Percentiles rank a stretch among this genome's conserved stretches.
Evolutionary conservation across 2,113 vertebrate genomes (phyloP).

Genomic region (Lycaon pictus): DNA sequence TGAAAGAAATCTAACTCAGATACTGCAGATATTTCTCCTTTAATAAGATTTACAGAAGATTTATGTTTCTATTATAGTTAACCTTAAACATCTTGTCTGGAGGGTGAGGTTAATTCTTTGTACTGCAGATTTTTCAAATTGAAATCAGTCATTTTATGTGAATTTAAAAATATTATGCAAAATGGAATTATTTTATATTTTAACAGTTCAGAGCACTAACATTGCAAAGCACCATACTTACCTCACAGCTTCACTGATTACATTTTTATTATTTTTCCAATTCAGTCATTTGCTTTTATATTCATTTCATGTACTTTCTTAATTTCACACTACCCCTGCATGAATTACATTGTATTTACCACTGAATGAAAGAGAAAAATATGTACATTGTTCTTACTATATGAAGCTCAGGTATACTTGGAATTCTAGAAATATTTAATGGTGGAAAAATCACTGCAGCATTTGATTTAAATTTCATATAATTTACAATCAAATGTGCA

Average conservation of each 20-base stretch:
- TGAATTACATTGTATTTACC: slow-evolving; percentile 14
- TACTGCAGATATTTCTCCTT: slow-evolving; percentile 85
- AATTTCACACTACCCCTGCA: slow-evolving; percentile 60
- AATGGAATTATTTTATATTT: slow-evolving; percentile 79
- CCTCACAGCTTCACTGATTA: slow-evolving; percentile 63
- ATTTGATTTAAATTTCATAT: slow-evolving; percentile 62
- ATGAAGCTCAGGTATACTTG: slow-evolving; percentile 46
- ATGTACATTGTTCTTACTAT: slow-evolving; percentile 27
- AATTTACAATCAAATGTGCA: slow-evolving; percentile 74
- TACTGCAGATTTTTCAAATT: slow-evolving; percentile 70
- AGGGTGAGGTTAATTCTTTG: slow-evolving; percentile 80
- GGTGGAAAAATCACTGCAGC: neutral
- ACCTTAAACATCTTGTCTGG: slow-evolving; percentile 84
- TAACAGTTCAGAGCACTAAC: slow-evolving; percentile 54
- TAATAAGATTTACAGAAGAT: slow-evolving; percentile 86
- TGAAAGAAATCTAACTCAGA: slow-evolving; percentile 88
- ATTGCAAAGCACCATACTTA: slow-evolving; percentile 57
- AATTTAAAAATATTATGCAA: slow-evolving; percentile 73
- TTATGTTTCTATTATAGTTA: slow-evolving; percentile 86
- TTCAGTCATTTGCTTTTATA: slow-evolving; percentile 71
- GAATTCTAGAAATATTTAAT: slow-evolving; percentile 50
- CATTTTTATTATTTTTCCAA: slow-evolving; percentile 75
- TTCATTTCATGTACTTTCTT: slow-evolving; percentile 72
- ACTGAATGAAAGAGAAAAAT: slow-evolving; percentile 21
- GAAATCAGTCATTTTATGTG: slow-evolving; percentile 74